Evolutionary conservation across 2,113 vertebrate genomes (phyloP).

Genomic region (Ramphastos sulfuratus): DNA sequence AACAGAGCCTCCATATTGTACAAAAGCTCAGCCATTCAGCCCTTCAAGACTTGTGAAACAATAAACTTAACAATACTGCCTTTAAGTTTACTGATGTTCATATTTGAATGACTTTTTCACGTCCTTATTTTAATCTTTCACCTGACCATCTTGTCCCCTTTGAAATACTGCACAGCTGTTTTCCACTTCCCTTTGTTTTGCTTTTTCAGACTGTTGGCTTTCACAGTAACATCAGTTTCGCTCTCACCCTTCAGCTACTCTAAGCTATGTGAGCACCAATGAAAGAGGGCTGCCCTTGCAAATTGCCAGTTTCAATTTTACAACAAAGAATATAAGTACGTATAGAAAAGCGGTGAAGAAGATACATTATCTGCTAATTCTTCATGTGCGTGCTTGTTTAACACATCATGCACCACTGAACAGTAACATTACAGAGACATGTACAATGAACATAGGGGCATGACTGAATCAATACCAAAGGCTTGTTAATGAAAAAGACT

Average conservation of each 20-base stretch:
- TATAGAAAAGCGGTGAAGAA: not conserved
- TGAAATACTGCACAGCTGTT: not conserved
- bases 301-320: not conserved
- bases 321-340: rapidly evolving
- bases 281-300: not conserved
- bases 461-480: not conserved
- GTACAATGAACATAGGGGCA: rapidly evolving
- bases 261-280: not conserved
- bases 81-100: not conserved
- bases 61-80: not conserved
- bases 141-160: not conserved
- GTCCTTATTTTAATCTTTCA: not conserved
- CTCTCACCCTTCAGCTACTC: not conserved
- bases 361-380: not conserved
- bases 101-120: not conserved
- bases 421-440: not conserved
- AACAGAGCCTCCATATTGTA: not conserved
- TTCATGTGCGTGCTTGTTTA: not conserved
- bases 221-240: not conserved
- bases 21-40: not conserved
- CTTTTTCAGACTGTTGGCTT: not conserved
- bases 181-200: not conserved
- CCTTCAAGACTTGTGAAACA: not conserved
- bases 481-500: not conserved
- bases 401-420: not conserved